Evolutionary conservation across 2,113 vertebrate species (phyloP), one percentile per base, ranked within the genome.

Genomic region (Albula glossodonta): DNA sequence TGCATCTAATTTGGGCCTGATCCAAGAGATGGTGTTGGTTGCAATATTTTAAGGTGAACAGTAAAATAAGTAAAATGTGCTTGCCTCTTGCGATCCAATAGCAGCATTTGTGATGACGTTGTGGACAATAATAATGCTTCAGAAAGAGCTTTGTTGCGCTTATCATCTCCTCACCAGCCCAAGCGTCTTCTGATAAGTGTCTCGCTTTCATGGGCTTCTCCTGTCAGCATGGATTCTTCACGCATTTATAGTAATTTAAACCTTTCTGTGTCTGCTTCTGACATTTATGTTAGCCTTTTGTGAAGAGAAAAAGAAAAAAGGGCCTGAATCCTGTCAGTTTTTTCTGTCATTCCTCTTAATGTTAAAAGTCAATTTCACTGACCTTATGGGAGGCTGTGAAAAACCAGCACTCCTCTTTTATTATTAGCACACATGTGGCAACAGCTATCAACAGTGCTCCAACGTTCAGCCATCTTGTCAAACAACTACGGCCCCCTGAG

Each of bases 241-340:
- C 66, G 88, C 88, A 89, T 88, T 91, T 88, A 87, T 88, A 80
- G 85, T 90, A 87, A 63, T 83, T 82, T 81, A 88, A 91, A 92
- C 91, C 90, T 93, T 94, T 93, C 91, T 83, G 50, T 82, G 87
- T 88, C 90, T 93, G 83, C 87, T 3, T 80, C 89, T 95, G 94
- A 93, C 94, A 94, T 95, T 96, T 95, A 93, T 90, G 94, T 94
- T 95, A 93, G 94, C 92, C 93, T 92, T 93, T 93, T 91, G 93
- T 95, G 92, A 94, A 90, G 19, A 90, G 88, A 90, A 89, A 89
- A 89, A 91, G 88, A 88, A 86, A 88, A 87, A 91, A 90, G 82
- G 90, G 92, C 90, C 88, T 83, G 84, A 91, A 92, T 92, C 91
- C 88, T 12, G 57, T 81, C 25, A 53, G 70, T 88, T 83, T 85